phyloP scores from a whole-genome alignment of 2,888 invertebrate genomes.

The Cheilosia pagana region DNA sequence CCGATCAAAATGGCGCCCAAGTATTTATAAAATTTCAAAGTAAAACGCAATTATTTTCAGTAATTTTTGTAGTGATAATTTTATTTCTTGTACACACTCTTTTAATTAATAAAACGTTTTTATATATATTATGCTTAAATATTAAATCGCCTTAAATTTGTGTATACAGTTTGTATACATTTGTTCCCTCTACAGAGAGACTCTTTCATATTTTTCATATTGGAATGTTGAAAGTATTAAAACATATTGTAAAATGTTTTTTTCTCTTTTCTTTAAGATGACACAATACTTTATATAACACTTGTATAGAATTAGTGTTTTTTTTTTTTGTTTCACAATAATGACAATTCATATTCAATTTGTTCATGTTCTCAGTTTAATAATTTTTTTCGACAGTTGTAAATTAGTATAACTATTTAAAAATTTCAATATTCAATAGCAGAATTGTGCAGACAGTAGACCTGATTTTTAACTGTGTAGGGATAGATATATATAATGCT shows the following conservation, averaged over 20 bases:
- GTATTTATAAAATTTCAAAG: neutral
- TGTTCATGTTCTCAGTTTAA: constrained; percentile 72
- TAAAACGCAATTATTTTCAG: neutral
- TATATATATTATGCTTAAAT: constrained; percentile 57
- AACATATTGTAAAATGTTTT: neutral
- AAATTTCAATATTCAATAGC: constrained; percentile 28
- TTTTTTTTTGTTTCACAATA: constrained; percentile 12
- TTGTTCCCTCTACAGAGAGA: neutral
- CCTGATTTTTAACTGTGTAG: neutral
- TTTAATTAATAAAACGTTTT: constrained; percentile 70
- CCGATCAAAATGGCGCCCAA: no score
- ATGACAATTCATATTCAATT: constrained; percentile 58
- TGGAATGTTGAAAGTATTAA: constrained; percentile 55
- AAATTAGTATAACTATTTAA: constrained; percentile 4
- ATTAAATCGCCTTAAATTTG: constrained; percentile 68
- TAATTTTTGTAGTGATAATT: constrained; percentile 22
- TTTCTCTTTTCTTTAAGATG: constrained; percentile 40
- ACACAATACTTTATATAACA: constrained; percentile 56
- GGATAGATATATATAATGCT: neutral
- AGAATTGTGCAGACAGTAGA: constrained; percentile 15
- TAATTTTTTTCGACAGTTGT: constrained; percentile 60
- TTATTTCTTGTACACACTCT: constrained; percentile 74
- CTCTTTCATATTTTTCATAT: constrained; percentile 7
- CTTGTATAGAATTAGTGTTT: constrained; percentile 25
- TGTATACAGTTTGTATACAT: constrained; percentile 8